phyloP scores from a whole-genome alignment of 2,797 vertebrate genomes.

The Eupleurogrammus muticus region DNA sequence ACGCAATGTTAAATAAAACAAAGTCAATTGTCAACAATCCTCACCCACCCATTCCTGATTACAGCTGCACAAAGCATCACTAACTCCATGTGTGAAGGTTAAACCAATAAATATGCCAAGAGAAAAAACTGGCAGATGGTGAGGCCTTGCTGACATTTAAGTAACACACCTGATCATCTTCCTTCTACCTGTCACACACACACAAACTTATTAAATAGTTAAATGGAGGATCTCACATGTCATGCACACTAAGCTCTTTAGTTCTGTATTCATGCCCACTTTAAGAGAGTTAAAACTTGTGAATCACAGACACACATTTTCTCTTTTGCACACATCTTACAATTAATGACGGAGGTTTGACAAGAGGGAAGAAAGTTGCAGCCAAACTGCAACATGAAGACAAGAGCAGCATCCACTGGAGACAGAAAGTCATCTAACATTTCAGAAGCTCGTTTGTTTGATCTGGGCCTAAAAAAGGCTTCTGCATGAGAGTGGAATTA shows the following conservation, averaged over 20 bases:
- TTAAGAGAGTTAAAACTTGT: constrained; percentile 1
- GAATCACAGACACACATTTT: constrained; percentile 25
- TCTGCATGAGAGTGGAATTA: constrained; percentile 12
- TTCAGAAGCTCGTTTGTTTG: background rate
- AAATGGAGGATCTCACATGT: constrained; percentile 36
- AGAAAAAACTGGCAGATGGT: constrained; percentile 25
- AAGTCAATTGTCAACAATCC: constrained; percentile 8
- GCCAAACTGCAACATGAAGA: constrained; percentile 49
- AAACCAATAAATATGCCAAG: constrained; percentile 38
- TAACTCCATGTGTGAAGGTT: constrained; percentile 20
- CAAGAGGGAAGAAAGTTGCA: constrained; percentile 12
- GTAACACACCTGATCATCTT: constrained; percentile 25
- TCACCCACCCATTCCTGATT: constrained; percentile 43
- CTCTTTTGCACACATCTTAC: constrained; percentile 23
- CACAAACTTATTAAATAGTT: constrained; percentile 20
- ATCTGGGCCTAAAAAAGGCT: background rate
- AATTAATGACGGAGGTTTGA: constrained; percentile 25
- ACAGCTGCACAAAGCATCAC: constrained; percentile 20
- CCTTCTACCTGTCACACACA: constrained; percentile 1
- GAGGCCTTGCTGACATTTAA: constrained; percentile 9
- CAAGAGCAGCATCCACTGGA: constrained; percentile 13
- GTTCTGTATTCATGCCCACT: background rate
- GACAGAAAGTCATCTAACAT: constrained; percentile 1
- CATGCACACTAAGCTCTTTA: background rate
- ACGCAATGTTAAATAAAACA: constrained; percentile 1